Evolutionary conservation across 2,888 invertebrate species (phyloP).

Genomic region (Halictus ligatus): DNA sequence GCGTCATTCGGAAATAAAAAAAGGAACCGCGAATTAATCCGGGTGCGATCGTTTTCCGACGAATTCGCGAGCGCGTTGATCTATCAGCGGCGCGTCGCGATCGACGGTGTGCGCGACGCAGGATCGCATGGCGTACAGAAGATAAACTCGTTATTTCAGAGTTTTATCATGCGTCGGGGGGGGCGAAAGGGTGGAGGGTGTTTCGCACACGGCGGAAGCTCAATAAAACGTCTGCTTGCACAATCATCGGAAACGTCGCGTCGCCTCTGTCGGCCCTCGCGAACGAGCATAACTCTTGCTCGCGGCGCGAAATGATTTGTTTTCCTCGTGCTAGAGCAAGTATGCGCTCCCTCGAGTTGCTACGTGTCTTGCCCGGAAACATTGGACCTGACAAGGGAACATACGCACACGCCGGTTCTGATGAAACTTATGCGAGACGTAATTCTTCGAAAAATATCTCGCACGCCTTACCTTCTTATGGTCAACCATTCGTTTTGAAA

Average conservation of each 20-base stretch:
- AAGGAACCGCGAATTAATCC: background rate
- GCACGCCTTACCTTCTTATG: no score
- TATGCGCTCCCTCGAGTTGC: background rate
- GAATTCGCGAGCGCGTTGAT: conserved; percentile 3
- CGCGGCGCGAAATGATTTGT: background rate
- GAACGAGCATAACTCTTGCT: conserved; percentile 25
- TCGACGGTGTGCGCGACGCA: conserved; percentile 56
- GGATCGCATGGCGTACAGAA: conserved; percentile 70
- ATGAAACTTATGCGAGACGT: no score
- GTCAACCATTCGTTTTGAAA: no score
- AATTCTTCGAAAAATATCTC: no score
- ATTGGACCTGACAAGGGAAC: no score
- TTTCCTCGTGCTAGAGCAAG: background rate
- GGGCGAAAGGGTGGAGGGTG: conserved; percentile 60
- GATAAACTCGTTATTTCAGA: conserved; percentile 77
- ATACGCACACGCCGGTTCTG: no score
- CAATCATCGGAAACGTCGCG: conserved; percentile 45
- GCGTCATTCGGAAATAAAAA: background rate
- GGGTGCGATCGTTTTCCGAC: background rate
- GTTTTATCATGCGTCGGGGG: conserved; percentile 69
- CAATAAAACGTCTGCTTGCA: conserved; percentile 70
- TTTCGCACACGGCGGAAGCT: conserved; percentile 72
- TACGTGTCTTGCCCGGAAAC: no score
- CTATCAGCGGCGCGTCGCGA: conserved; percentile 32
- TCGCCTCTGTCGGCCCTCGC: conserved; percentile 24